Base-by-base conservation (phyloP, 2,113 vertebrate genomes). In the Stomatorhinus ivindoensis region DNA sequence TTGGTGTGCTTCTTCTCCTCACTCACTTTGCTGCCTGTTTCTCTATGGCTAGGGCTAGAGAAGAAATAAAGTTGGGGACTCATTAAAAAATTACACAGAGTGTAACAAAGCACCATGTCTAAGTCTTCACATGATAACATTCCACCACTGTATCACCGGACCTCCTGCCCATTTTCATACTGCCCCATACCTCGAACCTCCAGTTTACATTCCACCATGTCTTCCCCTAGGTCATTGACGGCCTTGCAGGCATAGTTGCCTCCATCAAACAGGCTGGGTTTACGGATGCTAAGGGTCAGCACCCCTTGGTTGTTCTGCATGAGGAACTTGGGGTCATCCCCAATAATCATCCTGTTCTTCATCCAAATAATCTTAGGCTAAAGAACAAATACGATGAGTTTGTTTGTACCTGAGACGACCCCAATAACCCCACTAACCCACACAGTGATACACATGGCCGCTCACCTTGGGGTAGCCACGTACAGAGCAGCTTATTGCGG, bases 291-390 rank as follows among this genome's bases (percentile, higher is more conserved):
- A 73, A 98, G 95, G 0, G 97, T 98, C 93, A 98, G 90, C 88
- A 98, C 95, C 0, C 97, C 97, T 92, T 98, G 97, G 93, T 96
- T 93, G 94, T 98, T 97, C 91, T 95, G 96, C 94, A 97, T 97
- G 90, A 97, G 92, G 93, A 95, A 98, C 93, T 97, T 97, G 61
- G 97, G 96, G 35, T 98, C 96, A 0, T 96, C 96, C 0, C 94
- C 91, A n/a, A 98, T 95, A 65, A 96, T 95, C 94, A 97, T 95
- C 46, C 95, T 96, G 93, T 98, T 98, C 93, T 98, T 98, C 97
- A 98, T 96, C 97, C 97, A 98, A 69, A 96, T 92, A 90, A 98
- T 97, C 92, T 97, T 96, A 39, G 96, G 95, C 96, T 96, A 86
- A 88, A 69, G 39, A 87, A 87, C 86, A 61, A 3, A n/a, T 21